Evolutionary conservation across 2,797 vertebrate genomes (phyloP).

Genomic region (Acanthopagrus latus): DNA sequence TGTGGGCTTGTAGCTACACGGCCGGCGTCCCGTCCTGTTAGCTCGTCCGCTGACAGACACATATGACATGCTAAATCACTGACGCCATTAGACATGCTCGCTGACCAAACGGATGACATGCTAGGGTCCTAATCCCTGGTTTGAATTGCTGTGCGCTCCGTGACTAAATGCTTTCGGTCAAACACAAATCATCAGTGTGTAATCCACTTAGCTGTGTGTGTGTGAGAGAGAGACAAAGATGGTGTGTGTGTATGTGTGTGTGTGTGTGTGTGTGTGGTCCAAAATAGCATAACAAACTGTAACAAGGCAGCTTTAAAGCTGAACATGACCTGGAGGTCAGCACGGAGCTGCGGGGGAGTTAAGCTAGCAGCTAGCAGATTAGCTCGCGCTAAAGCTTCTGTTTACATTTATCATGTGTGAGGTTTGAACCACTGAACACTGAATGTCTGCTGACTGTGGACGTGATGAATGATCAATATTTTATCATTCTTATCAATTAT

Average conservation of each 20-base stretch:
- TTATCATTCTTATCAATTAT: too few species aligned
- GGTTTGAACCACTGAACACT: not conserved
- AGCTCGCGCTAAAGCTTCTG: slow-evolving; percentile 3
- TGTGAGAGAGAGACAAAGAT: slow-evolving; percentile 5
- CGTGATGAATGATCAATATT: not conserved
- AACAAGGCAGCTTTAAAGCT: slow-evolving; percentile 21
- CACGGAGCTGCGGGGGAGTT: not conserved
- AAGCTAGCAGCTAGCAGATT: slow-evolving; percentile 3
- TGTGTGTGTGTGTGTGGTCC: slow-evolving; percentile 62
- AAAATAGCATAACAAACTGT: slow-evolving; percentile 51
- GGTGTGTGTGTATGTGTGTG: slow-evolving; percentile 44
- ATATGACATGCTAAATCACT: slow-evolving; percentile 70
- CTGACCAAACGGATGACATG: slow-evolving; percentile 77
- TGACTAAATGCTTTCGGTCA: slow-evolving; percentile 77
- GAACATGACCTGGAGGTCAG: slow-evolving; percentile 20
- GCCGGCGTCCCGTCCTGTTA: slow-evolving; percentile 41
- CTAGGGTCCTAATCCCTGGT: slow-evolving; percentile 67
- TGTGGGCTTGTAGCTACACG: not conserved
- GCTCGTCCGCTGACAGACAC: slow-evolving; percentile 59
- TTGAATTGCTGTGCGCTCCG: slow-evolving; percentile 59
- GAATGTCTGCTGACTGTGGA: not conserved
- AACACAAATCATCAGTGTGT: slow-evolving; percentile 78
- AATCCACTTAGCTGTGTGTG: slow-evolving; percentile 74
- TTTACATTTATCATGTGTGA: not conserved
- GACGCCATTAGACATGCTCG: slow-evolving; percentile 67